Base-by-base conservation (phyloP, 1,140 invertebrate genomes). In the Lordiphosa mommai region DNA sequence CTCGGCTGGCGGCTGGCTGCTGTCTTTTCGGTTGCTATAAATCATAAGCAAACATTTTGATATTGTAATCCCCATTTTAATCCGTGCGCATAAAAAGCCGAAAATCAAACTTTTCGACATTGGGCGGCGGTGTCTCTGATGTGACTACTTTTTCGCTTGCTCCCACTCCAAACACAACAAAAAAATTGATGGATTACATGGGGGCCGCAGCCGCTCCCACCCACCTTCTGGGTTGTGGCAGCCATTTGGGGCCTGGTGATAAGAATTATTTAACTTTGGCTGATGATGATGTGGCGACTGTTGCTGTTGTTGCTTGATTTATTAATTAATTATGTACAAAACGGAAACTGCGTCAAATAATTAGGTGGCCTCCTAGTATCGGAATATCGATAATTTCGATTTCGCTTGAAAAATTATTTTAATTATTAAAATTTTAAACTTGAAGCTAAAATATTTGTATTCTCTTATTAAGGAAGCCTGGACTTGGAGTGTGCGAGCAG, bases 61-160 rank as follows among this genome's bases (percentile, higher is more conserved):
- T 87, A 87, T 87, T 84, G 84, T 87, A 87, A 87, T 86, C 82
- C 84, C 84, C 79, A 87, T 70, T 87, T 87, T 87, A 87, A 87
- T 87, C 85, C 77, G 61, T 71, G 58, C 85, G 85, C 61, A 87
- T 87, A 87, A 87, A 87, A 87, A 87, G 77, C 70, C 84, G 80
- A 87, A 87, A 87, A 87, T 87, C 84, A 87, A 87, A 87, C 72
- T 87, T 87, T 87, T 87, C 82, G 73, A 76, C 73, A 87, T 87
- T 61, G 74, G 68, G 57, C 50, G 79, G 84, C 84, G 85, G 84
- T 51, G 60, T 61, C 73, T 87, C 71, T 87, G 72, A 87, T 84
- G 84, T 87, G 40, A 55, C 53, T 61, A 57, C 55, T 82, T 76
- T 72, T 76, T 72, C 33, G 77, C 61, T 72, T 52, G 30, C 58